Evolutionary conservation across 2,888 invertebrate species (phyloP).

Genomic region (Andrena flavipes): DNA sequence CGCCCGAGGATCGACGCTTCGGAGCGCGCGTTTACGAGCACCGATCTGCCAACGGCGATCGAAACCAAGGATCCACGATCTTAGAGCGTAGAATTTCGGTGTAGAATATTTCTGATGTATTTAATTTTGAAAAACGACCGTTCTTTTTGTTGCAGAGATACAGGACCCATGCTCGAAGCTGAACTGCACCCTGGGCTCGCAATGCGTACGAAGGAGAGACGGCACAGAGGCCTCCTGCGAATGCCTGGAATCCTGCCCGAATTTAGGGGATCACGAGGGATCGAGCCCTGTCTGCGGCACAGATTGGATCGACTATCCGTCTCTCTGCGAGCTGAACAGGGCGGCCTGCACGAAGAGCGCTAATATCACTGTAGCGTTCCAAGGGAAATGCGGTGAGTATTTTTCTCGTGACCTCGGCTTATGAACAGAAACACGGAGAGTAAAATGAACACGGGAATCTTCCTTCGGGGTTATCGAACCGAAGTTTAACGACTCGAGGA

Average conservation of each 20-base stretch:
- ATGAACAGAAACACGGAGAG: neutral
- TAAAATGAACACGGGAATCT: no score
- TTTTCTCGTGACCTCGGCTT: conserved; percentile 11
- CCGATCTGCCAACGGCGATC: no score
- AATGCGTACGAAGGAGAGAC: conserved; percentile 87
- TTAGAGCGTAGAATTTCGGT: no score
- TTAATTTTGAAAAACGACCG: neutral
- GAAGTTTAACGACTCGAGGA: neutral
- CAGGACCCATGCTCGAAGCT: conserved; percentile 87
- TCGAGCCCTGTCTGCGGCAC: conserved; percentile 93
- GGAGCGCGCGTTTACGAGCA: no score
- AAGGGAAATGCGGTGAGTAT: conserved; percentile 93
- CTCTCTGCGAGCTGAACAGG: conserved; percentile 93
- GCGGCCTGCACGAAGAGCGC: conserved; percentile 91
- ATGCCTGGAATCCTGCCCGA: conserved; percentile 92
- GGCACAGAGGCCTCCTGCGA: conserved; percentile 91
- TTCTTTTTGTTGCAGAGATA: conserved; percentile 79
- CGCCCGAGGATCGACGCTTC: no score
- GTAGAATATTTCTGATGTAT: neutral
- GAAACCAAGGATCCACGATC: no score
- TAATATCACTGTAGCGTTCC: conserved; percentile 92
- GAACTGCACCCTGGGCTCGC: conserved; percentile 87
- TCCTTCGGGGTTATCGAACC: neutral
- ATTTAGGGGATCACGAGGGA: conserved; percentile 93
- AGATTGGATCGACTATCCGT: conserved; percentile 93